A percentile compares a stretch with the other conserved stretches of the same genome.
phyloP scores from a whole-genome alignment of 1,140 invertebrate genomes.

The Diuraphis noxia region DNA sequence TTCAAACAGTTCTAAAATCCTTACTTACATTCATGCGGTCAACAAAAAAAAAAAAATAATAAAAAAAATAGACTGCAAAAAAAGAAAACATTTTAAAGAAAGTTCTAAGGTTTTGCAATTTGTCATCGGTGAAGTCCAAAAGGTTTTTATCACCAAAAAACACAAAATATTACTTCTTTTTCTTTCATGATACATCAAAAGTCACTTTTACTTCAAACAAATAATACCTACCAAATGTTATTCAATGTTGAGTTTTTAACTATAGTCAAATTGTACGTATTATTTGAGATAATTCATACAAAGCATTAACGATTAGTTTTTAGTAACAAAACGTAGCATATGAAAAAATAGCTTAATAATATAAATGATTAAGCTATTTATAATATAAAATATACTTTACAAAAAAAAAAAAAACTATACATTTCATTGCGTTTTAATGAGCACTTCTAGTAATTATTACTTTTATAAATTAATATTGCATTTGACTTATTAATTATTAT shows the following conservation, averaged over 20 bases:
- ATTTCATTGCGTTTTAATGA: background rate
- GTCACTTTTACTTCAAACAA: background rate
- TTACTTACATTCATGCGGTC: background rate
- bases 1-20: background rate
- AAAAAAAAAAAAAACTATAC: background rate
- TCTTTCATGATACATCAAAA: constrained; percentile 8
- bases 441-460: background rate
- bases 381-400: no score
- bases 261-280: background rate
- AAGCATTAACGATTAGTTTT: background rate
- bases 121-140: background rate
- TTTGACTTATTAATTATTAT: background rate
- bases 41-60: background rate
- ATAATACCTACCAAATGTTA: background rate
- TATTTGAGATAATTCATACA: background rate
- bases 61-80: no score
- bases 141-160: background rate
- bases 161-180: constrained; percentile 11
- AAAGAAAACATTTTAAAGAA: constrained; percentile 24
- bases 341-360: no score
- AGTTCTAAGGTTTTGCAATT: background rate
- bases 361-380: no score
- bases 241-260: background rate
- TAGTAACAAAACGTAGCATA: no score
- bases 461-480: background rate